A percentile compares a stretch with the other conserved stretches of the same genome.
Evolutionary conservation across 2,113 vertebrate genomes (phyloP).

Genomic region (Burhinus oedicnemus): DNA sequence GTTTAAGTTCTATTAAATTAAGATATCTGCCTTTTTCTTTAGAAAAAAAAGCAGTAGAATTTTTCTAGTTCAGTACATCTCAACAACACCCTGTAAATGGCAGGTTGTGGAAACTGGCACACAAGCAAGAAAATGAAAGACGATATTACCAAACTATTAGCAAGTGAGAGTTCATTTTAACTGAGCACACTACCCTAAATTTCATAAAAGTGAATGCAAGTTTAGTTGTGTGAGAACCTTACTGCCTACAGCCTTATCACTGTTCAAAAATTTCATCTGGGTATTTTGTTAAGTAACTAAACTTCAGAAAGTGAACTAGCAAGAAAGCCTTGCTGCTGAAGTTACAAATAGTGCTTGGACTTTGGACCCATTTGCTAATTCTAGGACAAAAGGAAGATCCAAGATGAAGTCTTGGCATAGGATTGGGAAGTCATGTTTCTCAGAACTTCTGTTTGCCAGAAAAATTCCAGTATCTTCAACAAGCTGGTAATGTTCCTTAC

Average conservation of each 20-base stretch:
- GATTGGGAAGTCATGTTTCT: background rate
- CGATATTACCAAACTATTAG: background rate
- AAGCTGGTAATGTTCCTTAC: background rate
- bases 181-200: background rate
- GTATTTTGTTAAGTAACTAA: background rate
- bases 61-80: background rate
- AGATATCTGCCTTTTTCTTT: background rate
- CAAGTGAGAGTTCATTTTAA: background rate
- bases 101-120: background rate
- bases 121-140: background rate
- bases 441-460: background rate
- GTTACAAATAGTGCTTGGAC: background rate
- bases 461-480: conserved; percentile 3
- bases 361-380: background rate
- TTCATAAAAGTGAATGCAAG: background rate
- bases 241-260: background rate
- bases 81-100: background rate
- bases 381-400: background rate
- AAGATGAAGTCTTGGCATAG: background rate
- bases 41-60: background rate
- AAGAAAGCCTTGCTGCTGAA: background rate
- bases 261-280: background rate
- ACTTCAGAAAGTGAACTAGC: background rate
- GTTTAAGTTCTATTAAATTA: background rate
- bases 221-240: background rate